phyloP scores from a whole-genome alignment of 2,888 invertebrate species.

The Macrosiphum euphorbiae region DNA sequence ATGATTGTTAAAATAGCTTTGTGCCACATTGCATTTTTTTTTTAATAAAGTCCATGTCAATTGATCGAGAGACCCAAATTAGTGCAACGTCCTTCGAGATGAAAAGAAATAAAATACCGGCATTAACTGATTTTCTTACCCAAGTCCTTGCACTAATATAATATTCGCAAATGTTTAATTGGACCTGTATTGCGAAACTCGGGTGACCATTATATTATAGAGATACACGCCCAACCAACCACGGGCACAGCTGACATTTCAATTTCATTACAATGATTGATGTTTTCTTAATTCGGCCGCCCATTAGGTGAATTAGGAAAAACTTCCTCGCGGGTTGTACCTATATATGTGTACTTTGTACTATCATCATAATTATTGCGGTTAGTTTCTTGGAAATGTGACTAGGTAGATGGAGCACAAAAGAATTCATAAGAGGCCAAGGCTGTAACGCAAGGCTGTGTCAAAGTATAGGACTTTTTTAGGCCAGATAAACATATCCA shows the following conservation, averaged over 20 bases:
- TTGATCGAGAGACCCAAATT: constrained; percentile 1
- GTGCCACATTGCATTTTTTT: background rate
- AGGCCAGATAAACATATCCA: constrained; percentile 36
- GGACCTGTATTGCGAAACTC: constrained; percentile 29
- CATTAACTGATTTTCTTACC: background rate
- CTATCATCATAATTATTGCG: constrained; percentile 33
- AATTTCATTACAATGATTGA: constrained; percentile 53
- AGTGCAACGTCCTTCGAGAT: constrained; percentile 20
- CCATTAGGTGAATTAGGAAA: constrained; percentile 56
- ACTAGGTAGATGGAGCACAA: constrained; percentile 19
- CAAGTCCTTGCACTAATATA: constrained; percentile 24
- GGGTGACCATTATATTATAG: constrained; percentile 16
- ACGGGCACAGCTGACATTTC: constrained; percentile 47
- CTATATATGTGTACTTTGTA: background rate
- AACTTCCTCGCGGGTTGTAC: constrained; percentile 22
- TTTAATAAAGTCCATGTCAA: background rate
- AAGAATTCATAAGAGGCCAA: constrained; percentile 50
- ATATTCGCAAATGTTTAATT: constrained; percentile 45
- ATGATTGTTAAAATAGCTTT: constrained; percentile 7
- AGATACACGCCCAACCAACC: constrained; percentile 39
- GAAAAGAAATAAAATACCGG: constrained; percentile 16
- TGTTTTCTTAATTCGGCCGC: constrained; percentile 58
- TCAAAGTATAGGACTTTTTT: constrained; percentile 45
- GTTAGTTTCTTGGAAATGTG: constrained; percentile 30
- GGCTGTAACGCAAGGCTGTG: constrained; percentile 55